These are phyloP conservation scores for Carollia perspicillata DNA, from an alignment of 2,113 vertebrate species.

Conservation along the genomic window DNA sequence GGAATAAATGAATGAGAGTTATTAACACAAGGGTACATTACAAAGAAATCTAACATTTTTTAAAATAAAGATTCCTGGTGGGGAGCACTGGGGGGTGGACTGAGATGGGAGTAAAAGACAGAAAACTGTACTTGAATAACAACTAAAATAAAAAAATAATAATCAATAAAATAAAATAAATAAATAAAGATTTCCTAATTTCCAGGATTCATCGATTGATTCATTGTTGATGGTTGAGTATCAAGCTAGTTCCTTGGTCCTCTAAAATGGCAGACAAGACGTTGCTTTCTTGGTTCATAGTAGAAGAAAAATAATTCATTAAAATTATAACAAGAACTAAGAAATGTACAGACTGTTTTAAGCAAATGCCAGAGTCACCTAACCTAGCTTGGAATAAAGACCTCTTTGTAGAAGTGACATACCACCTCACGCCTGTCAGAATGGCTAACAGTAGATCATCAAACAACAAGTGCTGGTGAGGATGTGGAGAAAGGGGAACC, in stretches of 20 bases:
- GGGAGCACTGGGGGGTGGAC: no score
- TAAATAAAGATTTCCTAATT: not conserved
- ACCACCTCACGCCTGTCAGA: no score
- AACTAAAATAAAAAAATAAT: no score
- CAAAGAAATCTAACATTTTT: not conserved
- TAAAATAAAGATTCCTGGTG: no score
- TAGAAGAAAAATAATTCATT: not conserved
- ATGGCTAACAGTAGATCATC: no score
- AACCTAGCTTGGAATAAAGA: not conserved
- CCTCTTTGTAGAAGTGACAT: not conserved
- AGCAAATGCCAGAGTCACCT: not conserved
- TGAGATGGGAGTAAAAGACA: no score
- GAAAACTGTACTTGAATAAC: no score
- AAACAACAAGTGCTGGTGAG: no score
- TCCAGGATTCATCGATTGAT: not conserved
- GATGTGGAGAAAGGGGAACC: no score
- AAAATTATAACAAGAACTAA: not conserved
- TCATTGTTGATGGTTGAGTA: not conserved
- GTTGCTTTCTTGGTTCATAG: not conserved
- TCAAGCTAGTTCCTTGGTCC: not conserved
- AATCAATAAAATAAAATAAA: no score
- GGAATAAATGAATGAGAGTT: not conserved
- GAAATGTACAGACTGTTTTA: not conserved
- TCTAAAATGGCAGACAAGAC: not conserved
- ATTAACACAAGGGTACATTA: not conserved